A percentile compares a stretch with the other conserved stretches of the same genome.
phyloP scores from a whole-genome alignment of 2,888 invertebrate species.

The Synergus gifuensis region DNA sequence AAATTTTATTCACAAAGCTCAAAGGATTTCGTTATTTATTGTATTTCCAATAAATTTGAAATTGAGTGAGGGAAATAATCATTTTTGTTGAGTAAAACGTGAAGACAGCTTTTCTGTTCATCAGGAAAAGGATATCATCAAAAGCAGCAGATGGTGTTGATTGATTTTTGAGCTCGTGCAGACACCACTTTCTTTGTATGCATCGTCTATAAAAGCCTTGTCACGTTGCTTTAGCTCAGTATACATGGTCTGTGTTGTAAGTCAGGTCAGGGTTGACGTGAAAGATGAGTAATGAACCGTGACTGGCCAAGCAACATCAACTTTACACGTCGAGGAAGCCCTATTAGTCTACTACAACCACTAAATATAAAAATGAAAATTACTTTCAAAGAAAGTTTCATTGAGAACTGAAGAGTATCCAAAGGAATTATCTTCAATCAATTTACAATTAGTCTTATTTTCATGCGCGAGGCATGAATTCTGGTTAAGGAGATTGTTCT shows the following conservation, averaged over 20 bases:
- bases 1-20: not conserved
- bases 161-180: not conserved
- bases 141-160: not conserved
- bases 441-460: not conserved
- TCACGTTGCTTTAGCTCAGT: not conserved
- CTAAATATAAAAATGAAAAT: not conserved
- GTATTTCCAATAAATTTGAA: not conserved
- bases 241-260: constrained; percentile 17
- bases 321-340: not conserved
- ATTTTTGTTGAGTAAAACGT: not conserved
- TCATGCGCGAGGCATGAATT: not conserved
- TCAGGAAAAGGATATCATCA: not conserved
- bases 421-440: not conserved
- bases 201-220: not conserved
- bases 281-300: constrained; percentile 33
- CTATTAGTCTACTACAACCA: not conserved
- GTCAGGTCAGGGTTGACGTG: constrained; percentile 31
- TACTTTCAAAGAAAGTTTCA: not conserved
- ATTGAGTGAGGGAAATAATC: not conserved
- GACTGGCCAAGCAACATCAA: not conserved
- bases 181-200: constrained; percentile 1
- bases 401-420: too few relatives aligned
- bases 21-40: not conserved
- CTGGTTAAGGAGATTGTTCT: not conserved
- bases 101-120: not conserved